Evolutionary conservation across 2,113 vertebrate genomes (phyloP).

Genomic region (Eptesicus fuscus): DNA sequence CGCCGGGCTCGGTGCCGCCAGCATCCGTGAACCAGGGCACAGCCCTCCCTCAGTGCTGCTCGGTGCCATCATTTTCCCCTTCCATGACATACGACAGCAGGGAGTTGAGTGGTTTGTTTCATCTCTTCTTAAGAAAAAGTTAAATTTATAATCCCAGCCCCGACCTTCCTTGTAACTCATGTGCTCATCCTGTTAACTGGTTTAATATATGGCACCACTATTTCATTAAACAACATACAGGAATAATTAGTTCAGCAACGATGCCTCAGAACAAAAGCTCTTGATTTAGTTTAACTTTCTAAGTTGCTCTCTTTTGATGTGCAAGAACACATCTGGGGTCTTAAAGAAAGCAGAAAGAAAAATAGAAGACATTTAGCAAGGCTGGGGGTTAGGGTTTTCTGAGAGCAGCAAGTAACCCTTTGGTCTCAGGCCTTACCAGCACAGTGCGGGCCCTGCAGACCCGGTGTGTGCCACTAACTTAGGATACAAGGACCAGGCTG

Average conservation of each 20-base stretch:
- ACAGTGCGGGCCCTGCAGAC: neutral
- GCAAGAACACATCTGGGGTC: constrained; percentile 86
- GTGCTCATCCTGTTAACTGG: constrained; percentile 84
- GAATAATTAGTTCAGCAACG: constrained; percentile 88
- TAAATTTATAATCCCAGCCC: constrained; percentile 84
- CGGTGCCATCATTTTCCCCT: constrained; percentile 76
- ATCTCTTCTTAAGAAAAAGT: constrained; percentile 84
- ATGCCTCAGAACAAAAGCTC: constrained; percentile 87
- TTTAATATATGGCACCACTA: constrained; percentile 84
- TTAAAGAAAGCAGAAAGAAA: constrained; percentile 87
- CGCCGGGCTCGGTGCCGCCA: constrained; percentile 55
- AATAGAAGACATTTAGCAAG: constrained; percentile 81
- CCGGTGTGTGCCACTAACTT: neutral
- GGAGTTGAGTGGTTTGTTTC: constrained; percentile 84
- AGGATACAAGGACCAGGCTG: neutral
- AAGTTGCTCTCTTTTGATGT: constrained; percentile 87
- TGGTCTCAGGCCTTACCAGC: constrained; percentile 70
- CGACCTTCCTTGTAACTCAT: constrained; percentile 85
- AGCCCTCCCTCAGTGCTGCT: constrained; percentile 68
- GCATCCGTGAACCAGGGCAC: constrained; percentile 61
- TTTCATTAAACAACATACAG: constrained; percentile 90
- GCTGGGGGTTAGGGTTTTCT: constrained; percentile 74
- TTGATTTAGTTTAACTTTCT: constrained; percentile 86
- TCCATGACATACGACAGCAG: constrained; percentile 77
- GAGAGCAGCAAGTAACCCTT: constrained; percentile 82